Base-by-base conservation (phyloP, 2,113 vertebrate species). In the Pardalotus punctatus region DNA sequence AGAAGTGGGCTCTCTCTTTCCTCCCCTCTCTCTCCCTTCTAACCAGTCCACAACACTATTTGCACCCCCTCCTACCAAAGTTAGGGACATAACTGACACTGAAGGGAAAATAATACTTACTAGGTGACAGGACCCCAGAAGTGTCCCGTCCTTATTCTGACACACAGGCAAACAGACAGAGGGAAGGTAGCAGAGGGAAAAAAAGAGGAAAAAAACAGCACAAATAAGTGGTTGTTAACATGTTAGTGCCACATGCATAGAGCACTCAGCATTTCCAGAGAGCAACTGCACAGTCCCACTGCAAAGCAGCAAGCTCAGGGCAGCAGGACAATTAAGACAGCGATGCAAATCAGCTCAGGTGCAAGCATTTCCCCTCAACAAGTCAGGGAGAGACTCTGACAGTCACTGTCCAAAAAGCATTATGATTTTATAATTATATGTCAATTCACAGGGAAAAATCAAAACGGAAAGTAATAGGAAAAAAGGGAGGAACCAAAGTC, bases 41-140 rank as follows among this genome's bases (percentile, higher is more conserved):
- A 84, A 66, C 7, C 71, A 72, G 51, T 51, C 84, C 84, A 80
- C 45, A 66, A 50, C 6, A 78, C 5, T 20, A 90, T 70, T 9
- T 76, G 56, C 12, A 72, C 21, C 22, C 90, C 77, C 57, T 95
- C 66, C 71, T 90, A 78, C 57, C 81, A 66, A 45, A 11, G 40
- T 93, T 58, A 56, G 38, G 70, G 76, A 94, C 67, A 51, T 53
- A 76, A 95, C 94, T 83, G 80, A 95, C 91, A 97, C 95, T 97
- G 96, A 96, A 97, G 62, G 90, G 94, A 97, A 96, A 86, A 81
- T 74, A 89, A 94, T 99, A 99, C 99, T 99, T 99, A 99, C 99
- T 99, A 99, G 98, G 99, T 98, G 98, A 99, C 98, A 98, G 99
- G 99, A 98, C 99, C 98, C 98, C 98, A 99, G 97, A 98, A 98